phyloP scores from a whole-genome alignment of 2,113 vertebrate species.

The Peromyscus californicus region DNA sequence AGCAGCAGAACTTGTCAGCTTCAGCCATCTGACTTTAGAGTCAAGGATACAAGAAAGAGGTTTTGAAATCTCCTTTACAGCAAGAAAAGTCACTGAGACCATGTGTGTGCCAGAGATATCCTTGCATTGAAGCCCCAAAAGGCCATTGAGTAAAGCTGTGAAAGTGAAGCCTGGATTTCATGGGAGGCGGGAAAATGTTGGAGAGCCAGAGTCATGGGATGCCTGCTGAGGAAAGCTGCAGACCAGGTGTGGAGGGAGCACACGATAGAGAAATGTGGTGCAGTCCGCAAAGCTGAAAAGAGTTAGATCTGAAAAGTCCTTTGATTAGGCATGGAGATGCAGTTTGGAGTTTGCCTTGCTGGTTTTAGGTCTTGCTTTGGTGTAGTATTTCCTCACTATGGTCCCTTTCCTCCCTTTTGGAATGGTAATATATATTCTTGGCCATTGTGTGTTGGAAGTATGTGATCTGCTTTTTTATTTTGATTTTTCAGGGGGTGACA shows the following conservation, averaged over 20 bases:
- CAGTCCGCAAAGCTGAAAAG: not conserved
- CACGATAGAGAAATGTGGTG: not conserved
- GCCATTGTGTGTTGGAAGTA: not conserved
- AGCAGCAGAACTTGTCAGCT: not conserved
- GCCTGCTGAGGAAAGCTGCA: not conserved
- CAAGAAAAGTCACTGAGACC: not conserved
- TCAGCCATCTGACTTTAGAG: not conserved
- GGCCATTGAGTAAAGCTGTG: not conserved
- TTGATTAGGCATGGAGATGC: not conserved
- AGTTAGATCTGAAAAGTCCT: not conserved
- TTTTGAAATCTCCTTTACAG: not conserved
- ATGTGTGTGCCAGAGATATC: not conserved
- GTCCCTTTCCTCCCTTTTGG: not conserved
- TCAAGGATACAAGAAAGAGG: no score
- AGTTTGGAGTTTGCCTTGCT: not conserved
- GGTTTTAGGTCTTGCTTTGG: not conserved
- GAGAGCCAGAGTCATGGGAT: not conserved
- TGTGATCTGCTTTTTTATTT: not conserved
- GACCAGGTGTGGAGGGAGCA: not conserved
- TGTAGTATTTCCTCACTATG: not conserved
- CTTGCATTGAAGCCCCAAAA: not conserved
- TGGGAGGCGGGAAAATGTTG: not conserved
- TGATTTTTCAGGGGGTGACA: not conserved
- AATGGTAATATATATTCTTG: not conserved
- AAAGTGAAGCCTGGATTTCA: not conserved